Percentiles rank a stretch among this genome's conserved stretches.
Conservation (phyloP, 2,888 invertebrate species). For the Tiphia femorata region DNA sequence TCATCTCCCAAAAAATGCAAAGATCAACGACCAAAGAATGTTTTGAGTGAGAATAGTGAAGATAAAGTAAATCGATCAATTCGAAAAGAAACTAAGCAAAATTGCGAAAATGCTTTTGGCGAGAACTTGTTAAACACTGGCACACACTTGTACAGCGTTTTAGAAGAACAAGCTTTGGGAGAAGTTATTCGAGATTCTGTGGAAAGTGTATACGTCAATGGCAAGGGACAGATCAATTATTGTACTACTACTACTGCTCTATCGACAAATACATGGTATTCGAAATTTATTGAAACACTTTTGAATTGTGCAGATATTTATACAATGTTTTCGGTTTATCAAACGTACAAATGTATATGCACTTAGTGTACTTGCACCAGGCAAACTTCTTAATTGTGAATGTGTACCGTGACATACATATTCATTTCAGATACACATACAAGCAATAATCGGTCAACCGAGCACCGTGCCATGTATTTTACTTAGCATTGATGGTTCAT, state of each 20-base stretch:
- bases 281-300: slow-evolving; percentile 31
- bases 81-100: slow-evolving; percentile 50
- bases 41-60: slow-evolving; percentile 21
- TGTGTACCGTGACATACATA: slow-evolving; percentile 29
- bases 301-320: too few relatives aligned
- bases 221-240: slow-evolving; percentile 49
- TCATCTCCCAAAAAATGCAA: slow-evolving; percentile 58
- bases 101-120: slow-evolving; percentile 45
- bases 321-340: too few relatives aligned
- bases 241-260: slow-evolving; percentile 53
- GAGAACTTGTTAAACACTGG: slow-evolving; percentile 61
- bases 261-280: slow-evolving; percentile 57
- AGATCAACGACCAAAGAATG: slow-evolving; percentile 47
- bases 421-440: slow-evolving; percentile 43
- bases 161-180: slow-evolving; percentile 65
- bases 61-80: slow-evolving; percentile 49
- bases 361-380: slow-evolving; percentile 22
- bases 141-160: slow-evolving; percentile 64
- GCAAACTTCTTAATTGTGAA: slow-evolving; percentile 7
- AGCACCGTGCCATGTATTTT: too few relatives aligned
- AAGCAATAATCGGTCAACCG: too few relatives aligned
- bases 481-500: too few relatives aligned
- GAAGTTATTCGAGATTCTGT: slow-evolving; percentile 56
- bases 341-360: slow-evolving; percentile 28
- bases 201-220: slow-evolving; percentile 54